phyloP scores from a whole-genome alignment of 2,113 vertebrate genomes.

The Spea bombifrons region DNA sequence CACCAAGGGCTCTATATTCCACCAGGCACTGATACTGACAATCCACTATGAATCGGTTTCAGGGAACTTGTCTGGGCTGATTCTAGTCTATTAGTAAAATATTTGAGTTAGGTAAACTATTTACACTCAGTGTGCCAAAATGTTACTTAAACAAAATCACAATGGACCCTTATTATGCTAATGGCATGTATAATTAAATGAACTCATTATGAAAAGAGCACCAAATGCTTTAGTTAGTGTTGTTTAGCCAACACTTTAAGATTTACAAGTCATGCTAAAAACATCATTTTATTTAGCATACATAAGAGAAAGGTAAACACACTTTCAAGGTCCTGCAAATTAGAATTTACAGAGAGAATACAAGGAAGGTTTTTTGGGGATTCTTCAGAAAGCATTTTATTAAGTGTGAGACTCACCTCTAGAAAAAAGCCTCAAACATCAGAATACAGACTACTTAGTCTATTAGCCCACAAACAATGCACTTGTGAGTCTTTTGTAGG shows the following conservation, averaged over 20 bases:
- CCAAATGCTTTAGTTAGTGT: not conserved
- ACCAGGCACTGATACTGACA: not conserved
- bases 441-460: not conserved
- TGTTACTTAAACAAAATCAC: not conserved
- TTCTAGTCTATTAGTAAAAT: not conserved
- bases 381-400: not conserved
- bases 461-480: conserved; percentile 24
- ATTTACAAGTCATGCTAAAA: not conserved
- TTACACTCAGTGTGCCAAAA: not conserved
- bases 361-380: too few relatives aligned
- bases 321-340: not conserved
- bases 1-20: not conserved
- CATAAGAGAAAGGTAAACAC: not conserved
- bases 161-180: not conserved
- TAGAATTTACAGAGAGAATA: not conserved
- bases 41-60: not conserved
- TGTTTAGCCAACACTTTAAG: not conserved
- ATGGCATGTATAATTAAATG: not conserved
- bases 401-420: conserved; percentile 14
- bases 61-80: not conserved
- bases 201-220: not conserved
- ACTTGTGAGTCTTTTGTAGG: conserved; percentile 1
- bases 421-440: not conserved
- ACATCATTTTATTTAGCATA: not conserved
- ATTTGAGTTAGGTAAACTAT: not conserved